Evolutionary conservation across 2,888 invertebrate species (phyloP).

Genomic region (Therioaphis trifolii): DNA sequence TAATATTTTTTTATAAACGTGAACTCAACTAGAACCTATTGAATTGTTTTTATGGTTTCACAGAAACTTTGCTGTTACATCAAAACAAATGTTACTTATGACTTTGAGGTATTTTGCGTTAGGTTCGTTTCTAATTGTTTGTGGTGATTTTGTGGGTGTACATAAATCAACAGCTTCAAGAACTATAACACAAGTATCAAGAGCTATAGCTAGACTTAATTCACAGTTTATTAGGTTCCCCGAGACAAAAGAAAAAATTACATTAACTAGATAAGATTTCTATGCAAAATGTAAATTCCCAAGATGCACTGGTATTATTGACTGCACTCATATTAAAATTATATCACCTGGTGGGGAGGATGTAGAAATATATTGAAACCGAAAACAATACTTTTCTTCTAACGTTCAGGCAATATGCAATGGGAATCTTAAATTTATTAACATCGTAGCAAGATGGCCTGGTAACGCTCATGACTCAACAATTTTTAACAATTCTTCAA

Average conservation of each 20-base stretch:
- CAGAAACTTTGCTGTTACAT: constrained; percentile 16
- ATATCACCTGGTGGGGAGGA: constrained; percentile 46
- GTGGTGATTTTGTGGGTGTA: constrained; percentile 48
- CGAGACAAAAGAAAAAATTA: not conserved
- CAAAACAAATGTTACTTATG: constrained; percentile 18
- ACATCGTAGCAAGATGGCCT: constrained; percentile 54
- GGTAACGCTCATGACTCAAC: constrained; percentile 66
- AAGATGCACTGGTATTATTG: constrained; percentile 2
- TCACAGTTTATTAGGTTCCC: not conserved
- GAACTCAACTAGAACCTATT: not conserved
- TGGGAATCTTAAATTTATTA: too few relatives aligned
- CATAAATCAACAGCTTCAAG: constrained; percentile 41
- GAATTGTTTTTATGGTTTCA: not conserved
- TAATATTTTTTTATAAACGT: too few relatives aligned
- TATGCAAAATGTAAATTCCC: constrained; percentile 9
- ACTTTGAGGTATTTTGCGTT: constrained; percentile 48
- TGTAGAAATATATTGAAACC: constrained; percentile 48
- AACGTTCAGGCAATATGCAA: not conserved
- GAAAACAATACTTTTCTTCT: constrained; percentile 61
- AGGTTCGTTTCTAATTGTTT: constrained; percentile 15
- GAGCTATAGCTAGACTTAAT: constrained; percentile 27
- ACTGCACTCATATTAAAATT: constrained; percentile 47
- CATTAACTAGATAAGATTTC: not conserved
- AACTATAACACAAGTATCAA: constrained; percentile 27
- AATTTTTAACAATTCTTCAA: constrained; percentile 36